Evolutionary conservation across 2,797 vertebrate genomes (phyloP).

Genomic region (Lerista edwardsae): DNA sequence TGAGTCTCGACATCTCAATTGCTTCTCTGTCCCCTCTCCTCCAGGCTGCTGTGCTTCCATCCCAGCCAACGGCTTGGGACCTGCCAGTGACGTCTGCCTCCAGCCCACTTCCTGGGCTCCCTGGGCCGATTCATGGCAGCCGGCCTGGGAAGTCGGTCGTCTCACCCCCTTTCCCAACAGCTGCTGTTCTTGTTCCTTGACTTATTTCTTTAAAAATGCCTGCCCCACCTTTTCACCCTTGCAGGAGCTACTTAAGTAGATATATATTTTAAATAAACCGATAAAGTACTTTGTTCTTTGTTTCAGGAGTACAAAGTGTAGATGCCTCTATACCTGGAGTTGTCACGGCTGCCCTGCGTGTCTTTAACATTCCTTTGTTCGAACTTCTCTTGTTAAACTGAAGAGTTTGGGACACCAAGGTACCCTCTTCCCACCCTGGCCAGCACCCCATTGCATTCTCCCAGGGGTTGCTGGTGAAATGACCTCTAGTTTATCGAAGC

Average conservation of each 20-base stretch:
- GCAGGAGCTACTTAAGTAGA: no score
- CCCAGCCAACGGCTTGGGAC: neutral
- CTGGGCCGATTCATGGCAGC: no score
- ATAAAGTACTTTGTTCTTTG: no score
- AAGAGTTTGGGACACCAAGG: neutral
- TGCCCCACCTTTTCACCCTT: no score
- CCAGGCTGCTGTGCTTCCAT: neutral
- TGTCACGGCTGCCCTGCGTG: neutral
- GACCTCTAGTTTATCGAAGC: neutral
- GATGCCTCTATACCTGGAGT: neutral
- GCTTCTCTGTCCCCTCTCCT: neutral
- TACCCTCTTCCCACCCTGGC: neutral
- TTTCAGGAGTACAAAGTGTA: neutral
- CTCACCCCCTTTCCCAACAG: no score
- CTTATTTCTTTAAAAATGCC: neutral
- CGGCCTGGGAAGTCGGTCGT: neutral
- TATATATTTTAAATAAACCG: no score
- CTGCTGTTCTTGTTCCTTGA: neutral
- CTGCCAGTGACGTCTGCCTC: neutral
- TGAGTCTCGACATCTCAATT: no score
- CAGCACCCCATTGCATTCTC: neutral
- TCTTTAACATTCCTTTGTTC: neutral
- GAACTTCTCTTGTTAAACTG: neutral
- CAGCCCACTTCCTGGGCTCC: neutral
- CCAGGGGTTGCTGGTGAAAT: neutral